Evolutionary conservation across 2,888 invertebrate genomes (phyloP), one percentile per base, ranked within the genome.

Genomic region (Trissonchulus sp.): DNA sequence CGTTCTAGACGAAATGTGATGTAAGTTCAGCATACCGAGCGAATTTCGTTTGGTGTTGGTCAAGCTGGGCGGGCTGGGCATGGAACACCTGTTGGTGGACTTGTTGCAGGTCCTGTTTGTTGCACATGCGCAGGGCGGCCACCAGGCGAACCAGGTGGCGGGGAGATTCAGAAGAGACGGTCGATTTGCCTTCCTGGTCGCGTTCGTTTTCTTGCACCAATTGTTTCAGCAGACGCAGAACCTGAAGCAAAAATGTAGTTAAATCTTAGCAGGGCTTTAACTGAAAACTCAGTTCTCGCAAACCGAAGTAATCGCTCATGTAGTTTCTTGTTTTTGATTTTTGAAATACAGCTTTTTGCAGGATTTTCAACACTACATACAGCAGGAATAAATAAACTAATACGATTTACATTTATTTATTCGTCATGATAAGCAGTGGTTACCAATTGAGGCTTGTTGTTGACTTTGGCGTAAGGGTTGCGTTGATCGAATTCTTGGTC

Each of bases 51-150:
- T 60, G 28, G 1, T 34, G 31, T 48, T 38, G 36, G 3, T 2
- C 60, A 62, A 38, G 33, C 3, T 23, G 3, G 31, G n/a, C 1
- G 8, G 3, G 33, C 28, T 30, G n/a, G 37, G 37, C n/a, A 28
- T n/a, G 73, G 15, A 75, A 63, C 72, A 77, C 28, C 34, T 38
- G 23, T 33, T 79, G 71, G 76, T 79, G 78, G 75, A 82, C 76
- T 68, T 79, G 60, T 71, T 79, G 62, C 62, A 83, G 75, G 71
- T 82, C 79, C 28, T 77, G 76, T 60, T 76, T 68, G 33, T 78
- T 78, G 76, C 77, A 63, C 77, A 76, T 78, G 72, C 79, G 81
- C 75, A 82, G 74, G 75, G 81, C 68, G 63, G 79, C 76, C 72
- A 82, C 81, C 74, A 82, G 62, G 30, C 65, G 65, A 23, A 63